Evolutionary conservation across 2,888 invertebrate species (phyloP).

Genomic region (Hesperia comma): DNA sequence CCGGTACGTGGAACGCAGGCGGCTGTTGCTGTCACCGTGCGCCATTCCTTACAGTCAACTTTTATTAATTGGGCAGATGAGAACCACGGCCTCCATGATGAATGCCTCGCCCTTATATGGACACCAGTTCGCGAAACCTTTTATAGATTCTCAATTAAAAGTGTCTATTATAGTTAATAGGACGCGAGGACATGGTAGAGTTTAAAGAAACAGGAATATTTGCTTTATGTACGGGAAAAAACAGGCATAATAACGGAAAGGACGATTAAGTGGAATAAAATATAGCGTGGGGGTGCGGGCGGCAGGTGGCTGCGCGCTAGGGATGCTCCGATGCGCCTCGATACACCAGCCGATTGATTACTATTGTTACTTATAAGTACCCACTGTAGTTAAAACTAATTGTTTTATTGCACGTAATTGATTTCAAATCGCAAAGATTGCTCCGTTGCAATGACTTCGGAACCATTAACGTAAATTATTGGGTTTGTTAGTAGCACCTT

Average conservation of each 20-base stretch:
- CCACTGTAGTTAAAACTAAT: no score
- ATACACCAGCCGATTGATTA: constrained; percentile 34
- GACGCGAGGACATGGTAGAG: constrained; percentile 69
- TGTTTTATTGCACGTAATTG: no score
- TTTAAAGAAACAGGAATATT: constrained; percentile 80
- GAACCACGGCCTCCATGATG: constrained; percentile 79
- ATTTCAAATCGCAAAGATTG: no score
- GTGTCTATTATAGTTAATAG: constrained; percentile 82
- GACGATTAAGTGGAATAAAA: constrained; percentile 83
- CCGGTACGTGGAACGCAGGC: constrained; percentile 67
- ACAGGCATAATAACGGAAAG: constrained; percentile 82
- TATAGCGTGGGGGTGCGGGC: constrained; percentile 81
- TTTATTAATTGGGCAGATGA: constrained; percentile 85
- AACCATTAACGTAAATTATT: no score
- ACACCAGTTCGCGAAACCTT: constrained; percentile 80
- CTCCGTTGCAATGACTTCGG: no score
- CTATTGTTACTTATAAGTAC: background rate
- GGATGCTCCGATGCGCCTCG: constrained; percentile 51
- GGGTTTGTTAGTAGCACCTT: no score
- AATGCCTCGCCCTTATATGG: constrained; percentile 79
- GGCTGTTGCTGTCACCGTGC: constrained; percentile 65
- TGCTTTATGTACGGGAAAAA: constrained; percentile 79
- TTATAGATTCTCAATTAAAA: constrained; percentile 84
- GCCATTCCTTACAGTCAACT: constrained; percentile 81
- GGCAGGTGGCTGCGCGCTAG: constrained; percentile 77